Evolutionary conservation across 2,113 vertebrate species (phyloP).

Genomic region (Lamprotornis superbus): DNA sequence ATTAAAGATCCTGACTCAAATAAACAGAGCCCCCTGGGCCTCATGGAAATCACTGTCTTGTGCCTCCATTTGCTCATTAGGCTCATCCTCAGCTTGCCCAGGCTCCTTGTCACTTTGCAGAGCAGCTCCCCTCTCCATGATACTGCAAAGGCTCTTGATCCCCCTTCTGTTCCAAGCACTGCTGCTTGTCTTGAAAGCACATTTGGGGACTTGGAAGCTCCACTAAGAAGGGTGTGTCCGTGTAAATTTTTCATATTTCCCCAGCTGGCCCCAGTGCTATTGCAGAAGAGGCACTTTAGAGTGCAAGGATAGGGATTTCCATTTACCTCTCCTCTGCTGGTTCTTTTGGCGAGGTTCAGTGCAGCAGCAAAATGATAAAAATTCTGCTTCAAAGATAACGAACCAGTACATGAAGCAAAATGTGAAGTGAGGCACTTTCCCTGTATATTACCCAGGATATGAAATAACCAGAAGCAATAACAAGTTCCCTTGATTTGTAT

Average conservation of each 20-base stretch:
- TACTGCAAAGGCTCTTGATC: background rate
- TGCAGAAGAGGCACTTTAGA: background rate
- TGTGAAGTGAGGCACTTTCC: background rate
- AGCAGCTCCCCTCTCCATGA: background rate
- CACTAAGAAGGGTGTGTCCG: background rate
- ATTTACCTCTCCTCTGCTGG: background rate
- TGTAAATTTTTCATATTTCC: background rate
- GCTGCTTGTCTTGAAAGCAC: background rate
- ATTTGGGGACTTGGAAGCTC: background rate
- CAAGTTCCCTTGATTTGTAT: background rate
- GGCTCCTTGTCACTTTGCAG: background rate
- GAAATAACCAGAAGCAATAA: background rate
- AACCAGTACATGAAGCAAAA: background rate
- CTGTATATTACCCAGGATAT: background rate
- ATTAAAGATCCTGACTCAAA: background rate
- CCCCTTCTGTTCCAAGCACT: background rate
- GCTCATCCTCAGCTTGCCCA: background rate
- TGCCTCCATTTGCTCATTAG: background rate
- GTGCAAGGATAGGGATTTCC: background rate
- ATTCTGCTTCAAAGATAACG: background rate
- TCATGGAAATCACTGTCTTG: background rate
- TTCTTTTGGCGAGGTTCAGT: background rate
- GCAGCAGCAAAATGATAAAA: background rate
- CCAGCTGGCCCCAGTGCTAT: background rate
- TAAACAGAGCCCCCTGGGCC: background rate